phyloP scores from a whole-genome alignment of 2,888 invertebrate genomes.

The Monoplex corrugatus region DNA sequence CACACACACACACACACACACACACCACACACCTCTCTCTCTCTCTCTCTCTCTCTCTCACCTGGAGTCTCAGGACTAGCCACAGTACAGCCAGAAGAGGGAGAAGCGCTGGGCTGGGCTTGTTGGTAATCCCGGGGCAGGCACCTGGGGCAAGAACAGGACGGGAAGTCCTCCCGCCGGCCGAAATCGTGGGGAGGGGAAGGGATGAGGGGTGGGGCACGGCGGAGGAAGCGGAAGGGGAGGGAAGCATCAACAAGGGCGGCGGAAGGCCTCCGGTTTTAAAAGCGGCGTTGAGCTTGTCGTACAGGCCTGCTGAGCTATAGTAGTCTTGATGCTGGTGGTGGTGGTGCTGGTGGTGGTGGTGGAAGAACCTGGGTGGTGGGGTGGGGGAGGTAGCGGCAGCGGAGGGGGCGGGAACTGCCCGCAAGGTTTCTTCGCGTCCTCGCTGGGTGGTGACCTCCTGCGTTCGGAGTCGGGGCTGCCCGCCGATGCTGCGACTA shows the following conservation, averaged over 20 bases:
- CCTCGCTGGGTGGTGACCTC: not conserved
- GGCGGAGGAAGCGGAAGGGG: not conserved
- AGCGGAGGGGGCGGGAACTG: not conserved
- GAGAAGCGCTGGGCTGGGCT: constrained; percentile 16
- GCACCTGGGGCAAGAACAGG: constrained; percentile 52
- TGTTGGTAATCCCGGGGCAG: not conserved
- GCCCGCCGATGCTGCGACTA: too few relatives aligned
- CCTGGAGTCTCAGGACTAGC: constrained; percentile 31
- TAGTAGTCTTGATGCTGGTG: constrained; percentile 7
- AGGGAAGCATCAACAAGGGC: constrained; percentile 43
- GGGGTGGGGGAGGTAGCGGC: not conserved
- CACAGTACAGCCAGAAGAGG: not conserved
- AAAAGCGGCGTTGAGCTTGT: constrained; percentile 12
- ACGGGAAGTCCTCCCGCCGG: constrained; percentile 54
- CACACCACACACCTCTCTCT: not conserved
- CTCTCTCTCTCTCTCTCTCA: not conserved
- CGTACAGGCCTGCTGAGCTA: not conserved
- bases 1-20: not conserved
- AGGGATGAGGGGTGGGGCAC: constrained; percentile 45
- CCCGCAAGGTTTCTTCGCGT: constrained; percentile 1
- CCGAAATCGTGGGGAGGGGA: constrained; percentile 46
- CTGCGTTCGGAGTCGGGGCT: not conserved
- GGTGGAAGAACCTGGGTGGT: not conserved
- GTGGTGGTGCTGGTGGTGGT: not conserved
- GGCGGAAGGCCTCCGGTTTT: constrained; percentile 39